A percentile compares a stretch with the other conserved stretches of the same genome.
These are phyloP conservation scores for Trachelipus rathkii DNA, from an alignment of 1,140 invertebrate genomes.

Conservation along the genomic window DNA sequence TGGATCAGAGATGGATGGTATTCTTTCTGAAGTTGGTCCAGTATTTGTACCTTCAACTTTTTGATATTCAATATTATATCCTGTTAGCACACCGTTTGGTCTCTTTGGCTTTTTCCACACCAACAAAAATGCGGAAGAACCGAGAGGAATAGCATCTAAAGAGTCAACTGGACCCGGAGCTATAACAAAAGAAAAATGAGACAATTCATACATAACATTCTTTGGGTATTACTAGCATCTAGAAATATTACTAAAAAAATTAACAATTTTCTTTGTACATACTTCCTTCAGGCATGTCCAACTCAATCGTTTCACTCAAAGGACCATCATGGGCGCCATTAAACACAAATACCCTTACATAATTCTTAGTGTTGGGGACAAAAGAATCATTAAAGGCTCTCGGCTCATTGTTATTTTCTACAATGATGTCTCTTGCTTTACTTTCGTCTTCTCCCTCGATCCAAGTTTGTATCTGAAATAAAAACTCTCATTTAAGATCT, in stretches of 20 bases:
- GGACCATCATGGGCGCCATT: constrained; percentile 88
- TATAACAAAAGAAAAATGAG: constrained; percentile 45
- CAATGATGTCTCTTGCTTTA: constrained; percentile 72
- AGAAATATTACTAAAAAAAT: not conserved
- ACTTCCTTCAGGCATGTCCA: constrained; percentile 86
- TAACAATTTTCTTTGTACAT: constrained; percentile 39
- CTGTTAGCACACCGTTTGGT: constrained; percentile 86
- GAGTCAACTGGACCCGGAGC: constrained; percentile 80
- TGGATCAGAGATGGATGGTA: constrained; percentile 71
- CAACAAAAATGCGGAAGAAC: constrained; percentile 79
- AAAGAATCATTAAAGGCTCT: constrained; percentile 74
- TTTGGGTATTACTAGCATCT: too few species aligned
- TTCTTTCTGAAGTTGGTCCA: constrained; percentile 62
- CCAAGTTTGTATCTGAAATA: constrained; percentile 77
- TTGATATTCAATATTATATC: constrained; percentile 88
- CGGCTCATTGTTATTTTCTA: constrained; percentile 62
- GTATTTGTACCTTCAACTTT: constrained; percentile 68
- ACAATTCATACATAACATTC: too few species aligned
- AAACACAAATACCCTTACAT: constrained; percentile 80
- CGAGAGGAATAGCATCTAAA: constrained; percentile 77
- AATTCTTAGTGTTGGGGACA: constrained; percentile 83
- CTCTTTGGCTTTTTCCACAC: constrained; percentile 88
- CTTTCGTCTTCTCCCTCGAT: constrained; percentile 73
- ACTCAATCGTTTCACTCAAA: constrained; percentile 72
- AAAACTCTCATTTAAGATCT: too few species aligned